These are phyloP conservation scores for Pterois miles DNA, from an alignment of 2,797 vertebrate genomes.

Conservation along the genomic window DNA sequence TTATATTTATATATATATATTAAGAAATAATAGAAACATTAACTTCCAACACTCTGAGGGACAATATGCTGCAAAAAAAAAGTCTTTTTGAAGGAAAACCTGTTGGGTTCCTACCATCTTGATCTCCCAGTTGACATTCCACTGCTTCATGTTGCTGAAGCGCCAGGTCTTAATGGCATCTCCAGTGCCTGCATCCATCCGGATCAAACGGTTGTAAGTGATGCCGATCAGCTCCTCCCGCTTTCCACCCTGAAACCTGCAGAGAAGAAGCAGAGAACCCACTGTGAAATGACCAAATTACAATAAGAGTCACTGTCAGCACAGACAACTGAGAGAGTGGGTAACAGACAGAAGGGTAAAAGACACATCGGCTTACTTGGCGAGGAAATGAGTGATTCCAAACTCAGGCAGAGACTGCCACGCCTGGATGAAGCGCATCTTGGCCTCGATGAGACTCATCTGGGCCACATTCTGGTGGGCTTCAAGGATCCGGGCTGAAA, in stretches of 20 bases:
- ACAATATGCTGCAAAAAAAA: background rate
- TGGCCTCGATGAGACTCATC: constrained; percentile 99
- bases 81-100: background rate
- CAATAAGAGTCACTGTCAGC: background rate
- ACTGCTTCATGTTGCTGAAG: constrained; percentile 99
- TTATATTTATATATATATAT: too few relatives aligned
- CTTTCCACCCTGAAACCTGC: constrained; percentile 95
- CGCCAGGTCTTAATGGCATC: constrained; percentile 98
- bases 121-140: constrained; percentile 99
- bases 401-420: constrained; percentile 99
- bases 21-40: too few relatives aligned
- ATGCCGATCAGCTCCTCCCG: constrained; percentile 97
- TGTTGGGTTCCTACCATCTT: constrained; percentile 89
- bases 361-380: constrained; percentile 84
- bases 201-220: constrained; percentile 96
- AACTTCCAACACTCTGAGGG: background rate
- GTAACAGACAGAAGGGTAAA: background rate
- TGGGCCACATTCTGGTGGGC: constrained; percentile 99
- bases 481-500: constrained; percentile 96
- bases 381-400: constrained; percentile 97
- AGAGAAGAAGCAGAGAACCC: background rate
- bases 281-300: background rate
- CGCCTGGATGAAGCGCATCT: constrained; percentile 98
- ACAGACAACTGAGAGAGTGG: background rate
- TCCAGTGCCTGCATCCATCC: constrained; percentile 94